phyloP scores from a whole-genome alignment of 2,888 invertebrate genomes.

The Eilema griseolum region DNA sequence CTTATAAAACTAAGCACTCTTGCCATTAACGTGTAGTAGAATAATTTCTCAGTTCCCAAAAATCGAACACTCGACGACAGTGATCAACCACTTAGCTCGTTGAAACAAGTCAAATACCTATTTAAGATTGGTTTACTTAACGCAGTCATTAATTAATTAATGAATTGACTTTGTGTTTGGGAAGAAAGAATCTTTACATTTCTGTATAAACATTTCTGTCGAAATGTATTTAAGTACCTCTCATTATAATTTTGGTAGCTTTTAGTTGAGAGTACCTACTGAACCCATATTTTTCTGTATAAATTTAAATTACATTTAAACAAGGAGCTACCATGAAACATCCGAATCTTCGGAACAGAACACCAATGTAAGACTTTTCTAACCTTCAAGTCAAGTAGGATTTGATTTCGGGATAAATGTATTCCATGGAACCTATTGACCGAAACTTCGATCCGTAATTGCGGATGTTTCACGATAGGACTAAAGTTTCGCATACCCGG shows the following conservation, averaged over 20 bases:
- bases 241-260: background rate
- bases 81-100: background rate
- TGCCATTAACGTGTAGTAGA: background rate
- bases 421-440: too few species aligned
- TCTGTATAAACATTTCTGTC: background rate
- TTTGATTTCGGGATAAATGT: too few species aligned
- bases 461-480: too few species aligned
- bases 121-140: constrained; percentile 18
- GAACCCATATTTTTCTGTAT: background rate
- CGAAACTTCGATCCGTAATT: too few species aligned
- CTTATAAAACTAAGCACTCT: constrained; percentile 3
- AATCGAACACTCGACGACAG: background rate
- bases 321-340: background rate
- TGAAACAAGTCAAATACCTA: constrained; percentile 10
- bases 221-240: background rate
- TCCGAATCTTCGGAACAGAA: background rate
- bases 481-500: background rate
- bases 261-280: background rate
- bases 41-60: background rate
- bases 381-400: too few species aligned
- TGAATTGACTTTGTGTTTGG: constrained; percentile 24
- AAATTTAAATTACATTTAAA: background rate
- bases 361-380: too few species aligned
- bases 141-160: constrained; percentile 18
- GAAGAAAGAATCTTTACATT: constrained; percentile 8